Conservation (phyloP, 1,140 invertebrate species). For the Paralvinella palmiformis region DNA sequence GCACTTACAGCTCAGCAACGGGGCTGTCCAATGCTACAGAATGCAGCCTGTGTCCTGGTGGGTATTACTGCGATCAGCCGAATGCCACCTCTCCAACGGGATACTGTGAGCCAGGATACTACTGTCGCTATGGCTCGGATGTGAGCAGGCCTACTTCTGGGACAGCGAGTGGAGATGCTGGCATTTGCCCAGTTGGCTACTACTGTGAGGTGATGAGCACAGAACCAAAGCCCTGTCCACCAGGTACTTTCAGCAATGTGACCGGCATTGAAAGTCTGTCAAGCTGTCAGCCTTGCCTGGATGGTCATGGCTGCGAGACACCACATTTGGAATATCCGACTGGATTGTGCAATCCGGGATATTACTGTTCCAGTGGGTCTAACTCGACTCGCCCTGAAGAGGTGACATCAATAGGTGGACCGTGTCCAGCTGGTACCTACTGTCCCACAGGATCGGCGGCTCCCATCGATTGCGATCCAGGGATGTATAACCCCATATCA, state of each 20-base stretch:
- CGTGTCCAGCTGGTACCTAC: conserved; percentile 38
- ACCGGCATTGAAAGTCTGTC: conserved; percentile 25
- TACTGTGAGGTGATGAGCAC: conserved; percentile 39
- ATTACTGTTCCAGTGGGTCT: conserved; percentile 36
- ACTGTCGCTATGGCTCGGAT: conserved; percentile 37
- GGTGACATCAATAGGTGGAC: conserved; percentile 30
- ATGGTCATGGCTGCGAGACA: conserved; percentile 37
- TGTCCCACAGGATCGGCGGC: conserved; percentile 33
- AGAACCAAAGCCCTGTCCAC: conserved; percentile 33
- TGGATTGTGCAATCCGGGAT: conserved; percentile 36
- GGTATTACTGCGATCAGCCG: conserved; percentile 34
- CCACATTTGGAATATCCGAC: conserved; percentile 33
- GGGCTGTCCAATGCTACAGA: conserved; percentile 35
- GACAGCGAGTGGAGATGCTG: conserved; percentile 30
- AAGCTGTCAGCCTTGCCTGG: conserved; percentile 34
- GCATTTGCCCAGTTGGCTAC: conserved; percentile 36
- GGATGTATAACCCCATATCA: conserved; percentile 29
- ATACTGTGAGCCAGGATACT: conserved; percentile 39
- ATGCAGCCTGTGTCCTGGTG: conserved; percentile 39
- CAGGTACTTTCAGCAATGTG: conserved; percentile 41
- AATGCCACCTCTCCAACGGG: conserved; percentile 32
- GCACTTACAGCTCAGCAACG: conserved; percentile 32
- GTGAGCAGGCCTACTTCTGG: conserved; percentile 25
- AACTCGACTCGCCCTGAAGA: conserved; percentile 32
- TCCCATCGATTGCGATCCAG: conserved; percentile 29